These are phyloP conservation scores for Andrena trimmerana DNA, from an alignment of 2,888 invertebrate species.

Conservation along the genomic window DNA sequence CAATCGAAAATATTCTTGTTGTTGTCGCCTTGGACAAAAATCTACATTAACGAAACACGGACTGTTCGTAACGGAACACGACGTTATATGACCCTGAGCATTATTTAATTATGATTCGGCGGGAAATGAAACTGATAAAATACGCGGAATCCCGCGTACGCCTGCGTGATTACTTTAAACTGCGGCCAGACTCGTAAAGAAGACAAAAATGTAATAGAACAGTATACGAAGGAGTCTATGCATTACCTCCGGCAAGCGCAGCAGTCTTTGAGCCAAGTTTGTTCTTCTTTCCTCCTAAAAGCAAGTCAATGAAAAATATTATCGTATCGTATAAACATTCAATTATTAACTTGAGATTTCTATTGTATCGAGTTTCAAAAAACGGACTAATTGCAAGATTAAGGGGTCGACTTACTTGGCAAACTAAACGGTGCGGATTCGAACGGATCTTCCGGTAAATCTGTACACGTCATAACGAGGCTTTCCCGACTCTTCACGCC, in stretches of 20 bases:
- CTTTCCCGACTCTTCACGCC: constrained; percentile 90
- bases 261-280: constrained; percentile 83
- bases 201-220: constrained; percentile 57
- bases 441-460: constrained; percentile 90
- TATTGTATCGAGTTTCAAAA: neutral
- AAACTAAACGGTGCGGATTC: constrained; percentile 93
- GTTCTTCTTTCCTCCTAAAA: constrained; percentile 83
- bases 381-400: neutral
- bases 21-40: constrained; percentile 11
- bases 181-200: constrained; percentile 47
- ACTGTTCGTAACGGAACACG: constrained; percentile 17
- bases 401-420: constrained; percentile 86
- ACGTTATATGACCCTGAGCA: constrained; percentile 38
- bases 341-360: neutral
- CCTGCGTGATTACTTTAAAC: constrained; percentile 21
- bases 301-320: neutral
- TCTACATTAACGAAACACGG: neutral
- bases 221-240: constrained; percentile 81
- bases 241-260: constrained; percentile 85
- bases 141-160: constrained; percentile 19
- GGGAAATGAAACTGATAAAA: constrained; percentile 33
- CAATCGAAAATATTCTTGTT: constrained; percentile 7
- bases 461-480: constrained; percentile 88
- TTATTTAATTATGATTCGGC: constrained; percentile 34
- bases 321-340: neutral